phyloP scores from a whole-genome alignment of 2,797 vertebrate species.

The Eulemur albifrons region DNA sequence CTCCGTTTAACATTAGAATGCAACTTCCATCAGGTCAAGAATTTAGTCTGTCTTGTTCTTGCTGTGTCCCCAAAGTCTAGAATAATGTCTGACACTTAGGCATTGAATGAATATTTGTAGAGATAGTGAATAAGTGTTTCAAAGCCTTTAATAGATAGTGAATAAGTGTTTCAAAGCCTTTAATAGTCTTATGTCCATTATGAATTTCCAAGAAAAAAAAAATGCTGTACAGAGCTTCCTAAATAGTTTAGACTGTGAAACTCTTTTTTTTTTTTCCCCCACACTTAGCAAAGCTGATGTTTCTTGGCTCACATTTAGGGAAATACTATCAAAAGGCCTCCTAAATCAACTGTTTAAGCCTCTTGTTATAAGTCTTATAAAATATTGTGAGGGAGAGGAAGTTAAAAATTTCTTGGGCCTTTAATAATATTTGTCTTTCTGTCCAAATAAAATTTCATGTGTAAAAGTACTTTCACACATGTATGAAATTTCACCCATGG shows the following conservation, averaged over 20 bases:
- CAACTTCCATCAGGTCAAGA: not conserved
- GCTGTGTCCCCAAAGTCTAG: not conserved
- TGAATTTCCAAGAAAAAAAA: not conserved
- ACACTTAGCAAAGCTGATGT: not conserved
- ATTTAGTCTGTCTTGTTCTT: not conserved
- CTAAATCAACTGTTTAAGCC: not conserved
- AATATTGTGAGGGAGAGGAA: not conserved
- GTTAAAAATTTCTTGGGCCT: not conserved
- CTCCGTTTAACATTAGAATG: not conserved
- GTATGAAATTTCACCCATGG: not conserved
- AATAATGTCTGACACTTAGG: not conserved
- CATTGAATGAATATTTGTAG: not conserved
- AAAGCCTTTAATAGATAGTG: not conserved
- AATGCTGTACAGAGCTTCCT: not conserved
- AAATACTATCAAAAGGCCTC: not conserved
- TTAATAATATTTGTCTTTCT: slow-evolving; percentile 2
- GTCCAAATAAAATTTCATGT: not conserved
- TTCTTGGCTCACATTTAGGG: not conserved
- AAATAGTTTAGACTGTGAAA: not conserved
- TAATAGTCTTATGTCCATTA: not conserved
- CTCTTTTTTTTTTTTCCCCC: not conserved
- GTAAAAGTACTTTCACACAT: not conserved
- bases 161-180: not conserved
- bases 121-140: not conserved
- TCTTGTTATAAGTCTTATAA: not conserved